Base-by-base conservation (phyloP, 2,888 invertebrate species). In the Nephrotoma appendiculata region DNA sequence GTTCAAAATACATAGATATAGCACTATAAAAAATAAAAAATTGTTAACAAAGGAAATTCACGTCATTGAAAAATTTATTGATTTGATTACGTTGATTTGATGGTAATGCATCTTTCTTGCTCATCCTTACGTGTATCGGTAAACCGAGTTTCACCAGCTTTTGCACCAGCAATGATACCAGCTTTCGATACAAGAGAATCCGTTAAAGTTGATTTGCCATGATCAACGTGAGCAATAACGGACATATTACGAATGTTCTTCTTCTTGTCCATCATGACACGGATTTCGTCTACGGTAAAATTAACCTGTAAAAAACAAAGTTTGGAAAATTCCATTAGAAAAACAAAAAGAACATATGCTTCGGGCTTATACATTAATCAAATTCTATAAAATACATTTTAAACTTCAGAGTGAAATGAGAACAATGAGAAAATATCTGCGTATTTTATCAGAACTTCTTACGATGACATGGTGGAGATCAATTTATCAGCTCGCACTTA, bases 191-290 rank as follows among this genome's bases (percentile, higher is more conserved):
- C 99, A 91, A 99, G 94, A 88, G 99, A 99, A 93, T 99, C 99
- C 87, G 99, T 99, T 91, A 99, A 93, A 87, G 99, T 99, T 89
- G 99, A 99, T 93, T 99, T 99, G 91, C 99, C 99, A 93, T 99
- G 99, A 94, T 99, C 99, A 89, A 99, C 99, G 93, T 99, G 99
- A 90, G 99, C 99, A 92, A 99, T 99, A 93, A 99, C 99, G 92
- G 99, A 99, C 99, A 99, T 99, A 94, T 99, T 99, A 92, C 99
- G 96, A 94, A 99, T 99, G 92, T 99, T 99, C 94, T 94, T 95
- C 95, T 99, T 99, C 93, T 98, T 98, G 97, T 99, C 99, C 99
- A 99, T 99, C 96, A 99, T 98, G 92, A 91, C 94, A 93, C 99
- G 97, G 94, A 99, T 99, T 94, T 99, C 98, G 94, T 99, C 99